These are phyloP conservation scores for Tringa solitaria DNA, from an alignment of 2,113 vertebrate species.

Conservation along the genomic window DNA sequence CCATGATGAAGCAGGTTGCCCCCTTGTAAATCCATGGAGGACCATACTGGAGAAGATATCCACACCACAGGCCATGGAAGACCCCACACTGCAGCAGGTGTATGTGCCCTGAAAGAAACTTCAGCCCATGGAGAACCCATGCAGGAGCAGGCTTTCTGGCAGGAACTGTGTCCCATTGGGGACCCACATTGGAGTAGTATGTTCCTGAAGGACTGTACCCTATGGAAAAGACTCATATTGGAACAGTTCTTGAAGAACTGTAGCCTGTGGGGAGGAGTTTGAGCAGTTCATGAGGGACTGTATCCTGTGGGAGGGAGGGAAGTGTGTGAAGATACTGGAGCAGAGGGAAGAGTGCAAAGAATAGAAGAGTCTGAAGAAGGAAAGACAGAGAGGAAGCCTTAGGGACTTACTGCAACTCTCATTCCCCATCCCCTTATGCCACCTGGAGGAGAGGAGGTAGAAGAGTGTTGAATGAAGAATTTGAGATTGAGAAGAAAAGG, in stretches of 20 bases:
- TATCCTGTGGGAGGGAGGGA: not conserved
- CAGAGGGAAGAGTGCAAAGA: not conserved
- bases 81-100: not conserved
- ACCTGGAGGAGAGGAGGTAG: not conserved
- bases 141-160: not conserved
- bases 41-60: not conserved
- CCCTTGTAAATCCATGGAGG: not conserved
- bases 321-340: too few species aligned
- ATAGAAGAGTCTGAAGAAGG: not conserved
- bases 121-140: not conserved
- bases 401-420: not conserved
- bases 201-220: not conserved
- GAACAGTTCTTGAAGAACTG: not conserved
- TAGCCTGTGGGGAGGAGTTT: not conserved
- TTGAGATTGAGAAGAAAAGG: not conserved
- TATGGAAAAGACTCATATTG: not conserved
- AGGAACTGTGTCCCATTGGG: not conserved
- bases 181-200: not conserved
- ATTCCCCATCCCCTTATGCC: not conserved
- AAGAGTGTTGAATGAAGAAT: not conserved
- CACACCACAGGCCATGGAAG: not conserved
- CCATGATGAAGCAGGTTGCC: not conserved
- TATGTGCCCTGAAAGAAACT: not conserved
- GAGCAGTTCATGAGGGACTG: not conserved
- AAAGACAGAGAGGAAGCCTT: not conserved